These are phyloP conservation scores for Anastatus disparis DNA, from an alignment of 1,140 invertebrate genomes.

Conservation along the genomic window DNA sequence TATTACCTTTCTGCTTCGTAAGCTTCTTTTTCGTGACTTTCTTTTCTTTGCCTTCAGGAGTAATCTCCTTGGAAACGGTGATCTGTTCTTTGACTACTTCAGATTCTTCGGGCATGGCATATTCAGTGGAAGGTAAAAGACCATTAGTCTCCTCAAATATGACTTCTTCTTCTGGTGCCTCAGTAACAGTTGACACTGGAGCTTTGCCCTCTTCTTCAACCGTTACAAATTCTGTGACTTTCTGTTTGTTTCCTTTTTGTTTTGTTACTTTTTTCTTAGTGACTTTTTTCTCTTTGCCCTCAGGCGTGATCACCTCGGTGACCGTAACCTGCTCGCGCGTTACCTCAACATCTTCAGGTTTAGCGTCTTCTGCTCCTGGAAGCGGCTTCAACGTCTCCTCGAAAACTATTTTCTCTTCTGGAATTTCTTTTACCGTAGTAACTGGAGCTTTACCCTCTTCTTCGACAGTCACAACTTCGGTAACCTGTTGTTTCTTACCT, in stretches of 20 bases:
- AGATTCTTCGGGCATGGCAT: conserved; percentile 21
- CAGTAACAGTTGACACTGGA: conserved; percentile 47
- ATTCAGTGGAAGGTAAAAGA: conserved; percentile 28
- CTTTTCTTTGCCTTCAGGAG: conserved; percentile 32
- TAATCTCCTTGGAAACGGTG: conserved; percentile 35
- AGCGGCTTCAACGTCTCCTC: background rate
- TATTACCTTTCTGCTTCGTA: conserved; percentile 51
- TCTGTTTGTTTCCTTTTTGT: conserved; percentile 59
- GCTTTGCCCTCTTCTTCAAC: conserved; percentile 59
- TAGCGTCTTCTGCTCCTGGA: conserved; percentile 49
- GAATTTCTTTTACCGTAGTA: conserved; percentile 49
- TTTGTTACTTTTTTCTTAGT: conserved; percentile 41
- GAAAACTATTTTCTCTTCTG: conserved; percentile 33
- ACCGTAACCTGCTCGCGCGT: conserved; percentile 35
- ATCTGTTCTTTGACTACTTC: conserved; percentile 39
- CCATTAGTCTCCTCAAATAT: conserved; percentile 37
- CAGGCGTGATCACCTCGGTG: background rate
- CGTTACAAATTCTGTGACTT: conserved; percentile 65
- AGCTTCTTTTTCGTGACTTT: conserved; percentile 53
- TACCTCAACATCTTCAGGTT: conserved; percentile 15
- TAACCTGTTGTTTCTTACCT: conserved; percentile 62
- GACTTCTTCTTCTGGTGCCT: conserved; percentile 41
- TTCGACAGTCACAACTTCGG: conserved; percentile 65
- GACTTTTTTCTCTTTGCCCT: conserved; percentile 37
- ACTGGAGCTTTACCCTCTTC: conserved; percentile 63